A percentile compares a stretch with the other conserved stretches of the same genome.
phyloP scores from a whole-genome alignment of 2,113 vertebrate species.

The Tiliqua scincoides region DNA sequence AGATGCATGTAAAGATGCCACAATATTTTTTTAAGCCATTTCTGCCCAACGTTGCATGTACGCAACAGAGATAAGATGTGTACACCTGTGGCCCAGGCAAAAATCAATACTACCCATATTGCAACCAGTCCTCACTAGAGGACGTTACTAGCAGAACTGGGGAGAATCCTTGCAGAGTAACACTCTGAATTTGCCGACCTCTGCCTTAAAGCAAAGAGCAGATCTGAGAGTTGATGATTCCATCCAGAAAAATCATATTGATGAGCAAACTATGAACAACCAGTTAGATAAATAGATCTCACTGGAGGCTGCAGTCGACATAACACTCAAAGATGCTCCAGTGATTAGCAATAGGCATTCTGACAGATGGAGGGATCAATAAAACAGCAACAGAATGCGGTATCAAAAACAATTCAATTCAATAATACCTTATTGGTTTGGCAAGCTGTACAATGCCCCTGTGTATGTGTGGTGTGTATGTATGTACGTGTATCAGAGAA shows the following conservation, averaged over 20 bases:
- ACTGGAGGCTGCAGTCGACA: neutral
- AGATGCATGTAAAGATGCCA: accelerated
- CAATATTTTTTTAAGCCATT: neutral
- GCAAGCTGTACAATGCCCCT: constrained; percentile 3
- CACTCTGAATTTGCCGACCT: accelerated
- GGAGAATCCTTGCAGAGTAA: neutral
- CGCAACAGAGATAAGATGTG: no score
- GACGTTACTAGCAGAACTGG: accelerated
- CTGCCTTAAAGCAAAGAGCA: neutral
- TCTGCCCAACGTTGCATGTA: no score
- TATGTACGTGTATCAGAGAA: neutral
- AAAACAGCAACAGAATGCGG: neutral
- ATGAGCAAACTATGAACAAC: neutral
- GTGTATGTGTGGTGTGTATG: neutral
- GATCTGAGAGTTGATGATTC: neutral
- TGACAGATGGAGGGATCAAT: neutral
- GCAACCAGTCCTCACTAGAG: constrained; percentile 1
- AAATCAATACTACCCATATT: neutral
- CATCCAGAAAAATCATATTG: neutral
- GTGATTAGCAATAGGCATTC: neutral
- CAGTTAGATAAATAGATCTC: constrained; percentile 12
- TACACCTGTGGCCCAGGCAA: no score
- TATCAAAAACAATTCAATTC: constrained; percentile 7
- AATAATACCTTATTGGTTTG: neutral
- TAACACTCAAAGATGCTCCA: neutral